Conservation (phyloP, 2,888 invertebrate species). For the Spodoptera littoralis region DNA sequence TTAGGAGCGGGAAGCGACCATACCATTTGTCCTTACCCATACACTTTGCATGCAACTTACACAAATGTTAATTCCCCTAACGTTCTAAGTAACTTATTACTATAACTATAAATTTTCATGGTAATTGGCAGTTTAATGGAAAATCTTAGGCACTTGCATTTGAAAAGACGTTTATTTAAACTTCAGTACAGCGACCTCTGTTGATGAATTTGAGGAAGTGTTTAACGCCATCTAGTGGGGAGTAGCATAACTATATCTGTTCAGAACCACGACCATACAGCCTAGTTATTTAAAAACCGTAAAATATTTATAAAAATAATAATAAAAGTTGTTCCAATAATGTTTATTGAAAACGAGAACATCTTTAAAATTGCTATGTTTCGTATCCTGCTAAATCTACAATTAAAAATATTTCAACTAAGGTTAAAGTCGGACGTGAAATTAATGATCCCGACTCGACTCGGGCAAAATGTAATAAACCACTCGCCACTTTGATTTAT, state of each 20-base stretch:
- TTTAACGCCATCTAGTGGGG: constrained; percentile 26
- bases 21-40: constrained; percentile 32
- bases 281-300: too few species aligned
- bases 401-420: background rate
- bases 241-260: background rate
- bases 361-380: background rate
- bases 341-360: background rate
- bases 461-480: constrained; percentile 13
- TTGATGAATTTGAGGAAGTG: constrained; percentile 15
- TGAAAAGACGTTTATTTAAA: constrained; percentile 24
- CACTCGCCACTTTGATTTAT: constrained; percentile 31
- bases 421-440: background rate
- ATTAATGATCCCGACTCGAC: constrained; percentile 11
- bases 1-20: constrained; percentile 27
- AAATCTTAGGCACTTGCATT: constrained; percentile 18
- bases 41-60: constrained; percentile 38
- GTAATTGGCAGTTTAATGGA: constrained; percentile 46
- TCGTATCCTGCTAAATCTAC: constrained; percentile 1
- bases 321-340: background rate
- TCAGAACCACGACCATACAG: too few species aligned
- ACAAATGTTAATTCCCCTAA: constrained; percentile 42
- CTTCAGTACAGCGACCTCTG: constrained; percentile 29
- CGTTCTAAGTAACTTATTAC: constrained; percentile 49
- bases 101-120: constrained; percentile 45
- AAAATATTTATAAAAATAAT: too few species aligned